These are phyloP conservation scores for Scelioninae gen. 1 DNA, from an alignment of 2,888 invertebrate species.

Conservation along the genomic window DNA sequence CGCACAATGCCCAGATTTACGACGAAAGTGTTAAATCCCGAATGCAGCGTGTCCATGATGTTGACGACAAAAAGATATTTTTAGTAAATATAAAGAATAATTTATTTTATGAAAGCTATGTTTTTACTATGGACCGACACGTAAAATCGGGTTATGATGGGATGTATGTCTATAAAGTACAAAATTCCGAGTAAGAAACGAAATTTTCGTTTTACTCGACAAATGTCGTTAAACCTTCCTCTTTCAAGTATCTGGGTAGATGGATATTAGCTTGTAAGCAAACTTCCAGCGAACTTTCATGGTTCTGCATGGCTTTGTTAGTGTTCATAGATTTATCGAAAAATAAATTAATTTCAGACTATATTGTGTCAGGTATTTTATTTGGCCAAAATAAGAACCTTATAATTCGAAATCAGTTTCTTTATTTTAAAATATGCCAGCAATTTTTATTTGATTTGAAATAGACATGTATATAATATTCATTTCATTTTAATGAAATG, in stretches of 20 bases:
- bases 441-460: no score
- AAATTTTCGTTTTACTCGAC: constrained; percentile 45
- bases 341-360: constrained; percentile 81
- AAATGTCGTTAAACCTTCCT: constrained; percentile 55
- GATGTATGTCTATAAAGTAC: constrained; percentile 64
- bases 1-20: constrained; percentile 70
- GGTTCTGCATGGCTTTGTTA: constrained; percentile 81
- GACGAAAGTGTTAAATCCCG: constrained; percentile 41
- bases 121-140: constrained; percentile 58
- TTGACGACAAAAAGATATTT: constrained; percentile 54
- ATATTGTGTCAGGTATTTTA: constrained; percentile 2
- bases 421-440: no score
- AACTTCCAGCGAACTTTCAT: constrained; percentile 78
- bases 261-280: constrained; percentile 78
- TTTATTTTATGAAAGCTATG: constrained; percentile 61
- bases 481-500: no score
- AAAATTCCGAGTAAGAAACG: constrained; percentile 56
- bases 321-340: constrained; percentile 83
- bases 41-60: constrained; percentile 48
- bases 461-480: no score
- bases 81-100: constrained; percentile 62
- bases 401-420: no score
- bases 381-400: neutral
- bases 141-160: constrained; percentile 45
- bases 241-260: constrained; percentile 77